phyloP scores from a whole-genome alignment of 1,140 invertebrate genomes.

The Heterodera schachtii region DNA sequence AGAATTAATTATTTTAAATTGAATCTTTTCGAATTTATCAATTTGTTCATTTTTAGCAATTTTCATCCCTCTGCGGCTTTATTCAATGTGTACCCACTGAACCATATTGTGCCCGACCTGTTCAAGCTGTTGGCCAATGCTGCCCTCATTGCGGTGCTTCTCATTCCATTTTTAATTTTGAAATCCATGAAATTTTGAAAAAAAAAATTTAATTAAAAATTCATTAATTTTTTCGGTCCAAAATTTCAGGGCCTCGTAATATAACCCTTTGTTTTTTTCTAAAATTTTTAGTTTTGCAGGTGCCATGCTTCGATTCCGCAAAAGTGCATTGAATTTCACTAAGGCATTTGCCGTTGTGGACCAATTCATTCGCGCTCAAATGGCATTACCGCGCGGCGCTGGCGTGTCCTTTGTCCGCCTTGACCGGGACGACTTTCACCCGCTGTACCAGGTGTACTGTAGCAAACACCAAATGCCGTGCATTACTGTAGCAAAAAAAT shows the following conservation, averaged over 20 bases:
- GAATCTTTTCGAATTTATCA: too few relatives aligned
- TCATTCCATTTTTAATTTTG: not conserved
- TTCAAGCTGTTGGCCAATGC: constrained; percentile 15
- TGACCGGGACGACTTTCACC: constrained; percentile 5
- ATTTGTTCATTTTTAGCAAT: constrained; percentile 12
- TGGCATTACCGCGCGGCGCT: not conserved
- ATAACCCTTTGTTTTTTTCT: too few relatives aligned
- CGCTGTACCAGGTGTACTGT: constrained; percentile 9
- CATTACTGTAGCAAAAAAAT: too few relatives aligned
- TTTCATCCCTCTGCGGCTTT: constrained; percentile 16
- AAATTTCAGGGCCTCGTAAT: too few relatives aligned
- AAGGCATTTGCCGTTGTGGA: constrained; percentile 5
- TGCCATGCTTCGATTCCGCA: not conserved
- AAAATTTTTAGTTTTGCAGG: not conserved
- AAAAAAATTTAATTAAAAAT: too few relatives aligned
- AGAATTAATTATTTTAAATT: too few relatives aligned
- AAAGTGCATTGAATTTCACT: constrained; percentile 5
- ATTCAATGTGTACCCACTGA: not conserved
- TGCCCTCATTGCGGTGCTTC: constrained; percentile 10
- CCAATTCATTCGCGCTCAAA: constrained; percentile 2
- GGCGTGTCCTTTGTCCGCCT: constrained; percentile 17
- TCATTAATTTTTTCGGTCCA: too few relatives aligned
- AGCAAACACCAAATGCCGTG: too few relatives aligned
- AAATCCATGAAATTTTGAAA: not conserved
- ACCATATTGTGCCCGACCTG: constrained; percentile 7